Percentiles rank a stretch among this genome's conserved stretches.
Conservation (phyloP, 2,797 vertebrate genomes). For the Ataeniobius toweri region DNA sequence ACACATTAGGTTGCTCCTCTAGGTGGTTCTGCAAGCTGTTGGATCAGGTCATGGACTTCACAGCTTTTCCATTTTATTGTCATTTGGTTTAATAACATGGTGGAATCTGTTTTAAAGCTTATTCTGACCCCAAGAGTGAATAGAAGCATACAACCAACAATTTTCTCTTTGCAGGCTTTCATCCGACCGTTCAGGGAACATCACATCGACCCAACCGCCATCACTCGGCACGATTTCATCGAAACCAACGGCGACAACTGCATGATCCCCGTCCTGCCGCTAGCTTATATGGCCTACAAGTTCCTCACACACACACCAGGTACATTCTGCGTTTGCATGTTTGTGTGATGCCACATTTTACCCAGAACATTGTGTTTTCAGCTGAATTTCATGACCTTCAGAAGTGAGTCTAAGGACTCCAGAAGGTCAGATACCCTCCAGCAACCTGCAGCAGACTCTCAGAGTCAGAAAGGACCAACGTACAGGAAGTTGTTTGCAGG, state of each 20-base stretch:
- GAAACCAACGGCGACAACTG: conserved; percentile 98
- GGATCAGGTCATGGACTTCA: not conserved
- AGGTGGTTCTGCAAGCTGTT: too few relatives aligned
- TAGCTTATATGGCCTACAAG: conserved; percentile 91
- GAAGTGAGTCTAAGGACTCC: conserved; percentile 20
- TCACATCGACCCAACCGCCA: conserved; percentile 95
- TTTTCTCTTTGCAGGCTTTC: conserved; percentile 83
- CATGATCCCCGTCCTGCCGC: conserved; percentile 88
- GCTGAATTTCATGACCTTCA: not conserved
- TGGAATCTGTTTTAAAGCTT: not conserved
- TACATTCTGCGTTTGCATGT: conserved; percentile 38
- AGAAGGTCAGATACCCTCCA: conserved; percentile 22
- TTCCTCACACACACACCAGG: conserved; percentile 87
- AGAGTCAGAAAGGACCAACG: not conserved
- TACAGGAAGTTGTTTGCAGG: conserved; percentile 15
- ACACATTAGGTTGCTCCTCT: not conserved
- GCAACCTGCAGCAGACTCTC: conserved; percentile 17
- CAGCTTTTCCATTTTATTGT: not conserved
- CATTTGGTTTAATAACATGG: not conserved
- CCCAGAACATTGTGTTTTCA: not conserved
- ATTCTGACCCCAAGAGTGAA: not conserved
- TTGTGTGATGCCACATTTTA: not conserved
- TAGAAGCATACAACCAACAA: not conserved
- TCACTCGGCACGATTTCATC: conserved; percentile 95
- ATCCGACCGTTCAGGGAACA: conserved; percentile 96